These are phyloP conservation scores for Sceloporus undulatus DNA, from an alignment of 2,113 vertebrate species.

Conservation along the genomic window DNA sequence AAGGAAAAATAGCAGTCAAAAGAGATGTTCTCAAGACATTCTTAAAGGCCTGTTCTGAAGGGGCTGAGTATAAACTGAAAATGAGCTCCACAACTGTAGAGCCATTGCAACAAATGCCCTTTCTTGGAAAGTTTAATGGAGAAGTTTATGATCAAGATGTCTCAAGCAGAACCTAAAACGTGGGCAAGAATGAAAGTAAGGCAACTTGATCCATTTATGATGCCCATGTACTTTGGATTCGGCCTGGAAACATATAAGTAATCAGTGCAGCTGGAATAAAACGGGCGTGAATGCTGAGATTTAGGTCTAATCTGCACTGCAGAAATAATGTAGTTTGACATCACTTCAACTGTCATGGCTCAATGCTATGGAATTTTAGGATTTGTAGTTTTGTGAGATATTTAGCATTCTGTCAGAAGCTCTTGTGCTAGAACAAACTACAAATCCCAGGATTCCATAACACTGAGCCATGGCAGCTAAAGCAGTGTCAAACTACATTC, in stretches of 20 bases:
- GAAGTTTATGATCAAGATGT: neutral
- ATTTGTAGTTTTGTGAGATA: too few relatives aligned
- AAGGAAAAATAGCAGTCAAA: neutral
- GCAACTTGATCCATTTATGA: slow-evolving; percentile 4
- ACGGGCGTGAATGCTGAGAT: too few relatives aligned
- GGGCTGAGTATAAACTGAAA: neutral
- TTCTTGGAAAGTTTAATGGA: neutral
- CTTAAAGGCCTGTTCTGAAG: neutral
- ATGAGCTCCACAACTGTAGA: neutral
- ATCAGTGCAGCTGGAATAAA: neutral
- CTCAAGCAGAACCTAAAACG: neutral
- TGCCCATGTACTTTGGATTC: neutral
- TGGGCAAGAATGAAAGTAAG: neutral
- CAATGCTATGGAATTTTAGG: too few relatives aligned
- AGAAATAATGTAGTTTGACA: too few relatives aligned
- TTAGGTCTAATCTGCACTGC: too few relatives aligned
- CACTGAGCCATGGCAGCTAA: too few relatives aligned
- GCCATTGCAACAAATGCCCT: neutral
- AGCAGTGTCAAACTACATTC: too few relatives aligned
- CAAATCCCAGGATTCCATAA: too few relatives aligned
- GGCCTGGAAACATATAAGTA: neutral
- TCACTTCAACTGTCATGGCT: too few relatives aligned
- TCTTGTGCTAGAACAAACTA: too few relatives aligned
- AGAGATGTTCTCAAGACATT: neutral
- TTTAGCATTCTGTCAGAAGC: too few relatives aligned